A percentile compares a stretch with the other conserved stretches of the same genome.
Evolutionary conservation across 2,113 vertebrate genomes (phyloP).

Genomic region (Rhynchopsitta pachyrhyncha): DNA sequence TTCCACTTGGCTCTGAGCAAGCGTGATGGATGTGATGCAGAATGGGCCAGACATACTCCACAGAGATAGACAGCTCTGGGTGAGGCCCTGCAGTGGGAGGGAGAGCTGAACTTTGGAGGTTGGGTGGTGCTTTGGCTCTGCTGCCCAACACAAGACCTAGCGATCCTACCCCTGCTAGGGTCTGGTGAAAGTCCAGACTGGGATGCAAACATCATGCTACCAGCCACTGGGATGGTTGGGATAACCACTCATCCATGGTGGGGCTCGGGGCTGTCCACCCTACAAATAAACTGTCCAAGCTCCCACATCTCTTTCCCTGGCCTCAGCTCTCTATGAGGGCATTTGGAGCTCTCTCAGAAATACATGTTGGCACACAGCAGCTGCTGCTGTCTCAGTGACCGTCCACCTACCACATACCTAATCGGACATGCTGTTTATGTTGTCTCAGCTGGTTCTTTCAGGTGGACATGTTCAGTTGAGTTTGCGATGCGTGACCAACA

Average conservation of each 20-base stretch:
- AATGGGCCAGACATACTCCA: not conserved
- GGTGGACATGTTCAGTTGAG: not conserved
- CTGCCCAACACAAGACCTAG: not conserved
- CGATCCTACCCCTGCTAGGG: fast-evolving
- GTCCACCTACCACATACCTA: not conserved
- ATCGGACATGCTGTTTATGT: not conserved
- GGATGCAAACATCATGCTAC: not conserved
- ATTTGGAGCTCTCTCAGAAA: not conserved
- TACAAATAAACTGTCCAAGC: not conserved
- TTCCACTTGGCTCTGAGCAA: not conserved
- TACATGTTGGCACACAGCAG: not conserved
- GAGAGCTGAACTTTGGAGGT: not conserved
- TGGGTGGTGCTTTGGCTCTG: not conserved
- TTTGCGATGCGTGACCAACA: not conserved
- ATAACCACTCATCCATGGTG: not conserved
- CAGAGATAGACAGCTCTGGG: not conserved
- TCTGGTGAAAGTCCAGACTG: not conserved
- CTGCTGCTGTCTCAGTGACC: not conserved
- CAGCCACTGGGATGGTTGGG: not conserved
- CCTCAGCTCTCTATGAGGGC: not conserved
- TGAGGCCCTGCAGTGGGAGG: not conserved
- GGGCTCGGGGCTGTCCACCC: not conserved
- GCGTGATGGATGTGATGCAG: too few species aligned
- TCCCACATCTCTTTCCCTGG: not conserved
- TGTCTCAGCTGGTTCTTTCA: not conserved